phyloP scores from a whole-genome alignment of 2,888 invertebrate species.

The Andrena marginata region DNA sequence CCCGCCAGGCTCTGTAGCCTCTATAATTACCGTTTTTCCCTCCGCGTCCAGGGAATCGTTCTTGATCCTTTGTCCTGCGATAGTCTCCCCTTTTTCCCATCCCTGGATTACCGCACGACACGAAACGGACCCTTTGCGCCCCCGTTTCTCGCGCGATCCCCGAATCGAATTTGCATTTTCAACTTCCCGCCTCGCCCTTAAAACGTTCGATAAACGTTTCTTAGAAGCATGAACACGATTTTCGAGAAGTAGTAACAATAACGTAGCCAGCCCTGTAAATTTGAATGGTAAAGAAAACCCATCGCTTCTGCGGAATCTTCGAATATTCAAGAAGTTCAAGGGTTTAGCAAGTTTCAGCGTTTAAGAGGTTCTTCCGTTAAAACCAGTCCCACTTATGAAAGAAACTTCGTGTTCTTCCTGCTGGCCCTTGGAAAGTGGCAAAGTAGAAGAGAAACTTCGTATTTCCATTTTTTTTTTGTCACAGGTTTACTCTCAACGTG shows the following conservation, averaged over 20 bases:
- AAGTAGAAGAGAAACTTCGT: neutral
- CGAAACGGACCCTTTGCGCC: slow-evolving; percentile 12
- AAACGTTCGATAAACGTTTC: neutral
- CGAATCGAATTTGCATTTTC: slow-evolving; percentile 35
- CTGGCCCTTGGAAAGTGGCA: neutral
- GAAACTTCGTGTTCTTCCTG: neutral
- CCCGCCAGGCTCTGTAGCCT: slow-evolving; percentile 63
- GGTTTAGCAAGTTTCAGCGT: neutral
- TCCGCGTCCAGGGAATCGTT: slow-evolving; percentile 39
- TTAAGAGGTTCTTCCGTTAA: neutral
- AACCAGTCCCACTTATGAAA: neutral
- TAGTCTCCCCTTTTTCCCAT: slow-evolving; percentile 9
- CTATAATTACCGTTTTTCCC: slow-evolving; percentile 68
- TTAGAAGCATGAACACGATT: neutral
- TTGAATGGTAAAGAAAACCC: neutral
- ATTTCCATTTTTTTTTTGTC: neutral
- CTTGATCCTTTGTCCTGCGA: slow-evolving; percentile 53
- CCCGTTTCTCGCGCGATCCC: slow-evolving; percentile 3
- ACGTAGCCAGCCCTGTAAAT: neutral
- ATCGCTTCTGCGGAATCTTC: neutral
- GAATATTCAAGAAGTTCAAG: neutral
- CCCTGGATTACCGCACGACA: slow-evolving; percentile 33
- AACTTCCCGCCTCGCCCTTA: neutral
- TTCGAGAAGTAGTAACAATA: neutral
- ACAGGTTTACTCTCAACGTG: no score